phyloP scores from a whole-genome alignment of 1,140 invertebrate genomes.

The Heliconius congener region DNA sequence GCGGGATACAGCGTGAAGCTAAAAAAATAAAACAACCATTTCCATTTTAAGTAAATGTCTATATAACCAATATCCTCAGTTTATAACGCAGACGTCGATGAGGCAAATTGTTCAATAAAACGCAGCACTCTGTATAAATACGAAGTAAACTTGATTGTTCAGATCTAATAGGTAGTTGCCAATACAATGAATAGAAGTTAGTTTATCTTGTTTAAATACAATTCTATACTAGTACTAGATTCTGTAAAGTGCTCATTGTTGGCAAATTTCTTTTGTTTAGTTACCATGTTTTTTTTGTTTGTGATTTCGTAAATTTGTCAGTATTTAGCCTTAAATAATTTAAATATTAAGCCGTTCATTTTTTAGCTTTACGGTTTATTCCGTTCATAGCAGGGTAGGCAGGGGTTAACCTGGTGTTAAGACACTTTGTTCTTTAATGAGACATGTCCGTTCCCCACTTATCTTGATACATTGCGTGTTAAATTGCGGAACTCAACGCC shows the following conservation, averaged over 20 bases:
- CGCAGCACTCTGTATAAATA: not conserved
- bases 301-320: not conserved
- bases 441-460: no score
- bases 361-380: no score
- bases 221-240: not conserved
- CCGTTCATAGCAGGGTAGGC: no score
- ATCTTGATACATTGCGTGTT: no score
- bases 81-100: not conserved
- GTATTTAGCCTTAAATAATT: no score
- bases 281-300: not conserved
- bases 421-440: no score
- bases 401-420: no score
- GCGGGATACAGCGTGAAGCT: no score
- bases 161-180: not conserved
- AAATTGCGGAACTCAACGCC: no score
- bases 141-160: not conserved
- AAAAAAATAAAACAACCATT: no score
- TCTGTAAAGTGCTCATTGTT: not conserved
- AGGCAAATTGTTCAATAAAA: not conserved
- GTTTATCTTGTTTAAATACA: not conserved
- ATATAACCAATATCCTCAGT: not conserved
- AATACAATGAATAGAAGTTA: conserved; percentile 2
- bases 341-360: no score
- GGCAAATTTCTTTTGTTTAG: not conserved
- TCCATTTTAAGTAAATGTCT: no score